Base-by-base conservation (phyloP, 2,113 vertebrate species). In the Pterocles gutturalis region DNA sequence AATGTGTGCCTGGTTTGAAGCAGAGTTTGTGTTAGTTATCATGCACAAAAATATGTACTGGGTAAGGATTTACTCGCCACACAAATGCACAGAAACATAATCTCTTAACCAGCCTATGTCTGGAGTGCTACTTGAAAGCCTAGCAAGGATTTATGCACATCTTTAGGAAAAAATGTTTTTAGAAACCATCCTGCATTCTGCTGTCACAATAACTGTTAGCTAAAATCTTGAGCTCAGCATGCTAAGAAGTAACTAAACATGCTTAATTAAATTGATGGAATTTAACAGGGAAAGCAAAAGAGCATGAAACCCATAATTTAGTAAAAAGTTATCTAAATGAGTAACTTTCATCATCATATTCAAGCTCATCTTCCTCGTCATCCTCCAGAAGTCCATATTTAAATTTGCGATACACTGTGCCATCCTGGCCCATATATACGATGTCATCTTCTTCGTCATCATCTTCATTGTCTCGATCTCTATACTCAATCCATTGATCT, bases 341-440 rank as follows among this genome's bases (percentile, higher is more conserved):
- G 46, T 99, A 99, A 94, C 98, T 99, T 96, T 99, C 99, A 38
- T 99, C 99, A 5, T 99, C 99, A 0, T 99, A 99, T 93, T 99
- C 99, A 54, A 99, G 95, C 91, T 99, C 99, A 48, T 98, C 98
- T 21, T 98, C 97, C 2, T 99, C 99, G 0, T 99, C 98, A 3
- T 99, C 98, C 6, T 99, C 98, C 94, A 99, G 90, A 71, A 99
- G 96, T 36, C 99, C 99, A 2, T 99, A 99, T 94, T 98, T 99
- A 96, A 99, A 99, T 97, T 99, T 99, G 55, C 95, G 97, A 94
- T 99, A 99, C 80, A 99, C 96, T 1, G 98, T 99, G 67, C 99
- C 99, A 80, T 99, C 99, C 92, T 98, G 98, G 45, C 98, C 97
- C 99, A 99, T 99, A 96, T 99, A 99, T 70, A 99, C 99, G 4